Evolutionary conservation across 2,888 invertebrate species (phyloP), one percentile per base, ranked within the genome.

Genomic region (Autographa pulchrina): DNA sequence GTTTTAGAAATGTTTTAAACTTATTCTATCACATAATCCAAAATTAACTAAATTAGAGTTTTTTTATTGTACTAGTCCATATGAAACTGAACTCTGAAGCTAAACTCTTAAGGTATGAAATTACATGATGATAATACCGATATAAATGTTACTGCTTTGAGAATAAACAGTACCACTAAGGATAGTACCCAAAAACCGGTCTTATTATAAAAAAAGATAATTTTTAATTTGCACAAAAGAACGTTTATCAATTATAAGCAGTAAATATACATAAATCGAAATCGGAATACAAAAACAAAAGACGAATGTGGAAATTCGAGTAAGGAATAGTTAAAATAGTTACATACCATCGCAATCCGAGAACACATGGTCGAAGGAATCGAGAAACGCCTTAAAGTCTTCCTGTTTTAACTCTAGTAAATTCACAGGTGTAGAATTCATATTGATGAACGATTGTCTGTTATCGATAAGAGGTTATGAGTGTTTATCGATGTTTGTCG

Each of bases 321-420:
- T 9, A 38, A 38, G 8, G 38, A 11, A 38, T 60, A 8, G 31
- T 20, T 41, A n/a, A 54, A n/a, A 31, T 35, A 73, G 54, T 58
- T 62, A 92, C 96, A 91, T 89, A 97, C 98, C 98, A 90, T 98
- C 98, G 89, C 98, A 98, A 89, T 98, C 98, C 60, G 97, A 97
- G 73, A 98, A 96, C 65, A 98, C 97, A 81, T 97, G 97, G 87
- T 98, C 98, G 81, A 98, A 97, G 1, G 97, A 96, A 79, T 96
- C 93, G 13, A 98, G 77, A 83, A 97, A 96, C 72, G 89, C 86
- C 77, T 94, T 91, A 18, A 97, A 90, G 60, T 96, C 96, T 59
- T 90, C 90, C 65, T 91, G 87, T 18, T 92, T 86, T 11, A 96
- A 84, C 61, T 93, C 92, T 48, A 90, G 85, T 52, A 97, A 81